Evolutionary conservation across 92 coral and sea anemone species (phyloP).

Genomic region (Bergia puertoricense): DNA sequence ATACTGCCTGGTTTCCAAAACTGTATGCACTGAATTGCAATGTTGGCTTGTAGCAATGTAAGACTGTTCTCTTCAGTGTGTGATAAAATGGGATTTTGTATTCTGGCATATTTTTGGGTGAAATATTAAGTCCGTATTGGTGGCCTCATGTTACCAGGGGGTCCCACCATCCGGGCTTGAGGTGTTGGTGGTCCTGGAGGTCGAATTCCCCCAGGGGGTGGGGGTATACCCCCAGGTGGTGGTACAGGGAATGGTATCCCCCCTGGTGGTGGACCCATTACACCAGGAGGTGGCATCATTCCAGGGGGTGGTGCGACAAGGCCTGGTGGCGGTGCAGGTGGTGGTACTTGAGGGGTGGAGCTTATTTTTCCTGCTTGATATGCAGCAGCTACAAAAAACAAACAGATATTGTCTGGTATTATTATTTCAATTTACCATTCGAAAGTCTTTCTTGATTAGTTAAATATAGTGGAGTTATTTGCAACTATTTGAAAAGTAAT

Average conservation of each 20-base stretch:
- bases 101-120: conserved; percentile 13
- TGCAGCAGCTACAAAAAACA: conserved; percentile 78
- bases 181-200: conserved; percentile 59
- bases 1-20: no score
- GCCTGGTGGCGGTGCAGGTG: conserved; percentile 85
- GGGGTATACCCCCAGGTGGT: conserved; percentile 88
- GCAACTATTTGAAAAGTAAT: no score
- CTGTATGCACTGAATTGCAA: neutral
- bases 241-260: conserved; percentile 89
- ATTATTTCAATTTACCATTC: neutral
- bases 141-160: conserved; percentile 48
- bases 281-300: conserved; percentile 93
- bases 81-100: neutral
- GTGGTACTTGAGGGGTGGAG: conserved; percentile 59
- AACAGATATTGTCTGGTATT: neutral
- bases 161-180: conserved; percentile 42
- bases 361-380: conserved; percentile 76
- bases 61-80: no score
- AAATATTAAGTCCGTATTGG: conserved; percentile 47
- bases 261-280: conserved; percentile 86
- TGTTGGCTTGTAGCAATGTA: neutral
- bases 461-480: neutral
- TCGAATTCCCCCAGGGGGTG: conserved; percentile 81
- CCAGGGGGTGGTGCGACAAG: conserved; percentile 93
- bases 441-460: neutral